Evolutionary conservation across 2,113 vertebrate species (phyloP).

Genomic region (Laticauda colubrina): DNA sequence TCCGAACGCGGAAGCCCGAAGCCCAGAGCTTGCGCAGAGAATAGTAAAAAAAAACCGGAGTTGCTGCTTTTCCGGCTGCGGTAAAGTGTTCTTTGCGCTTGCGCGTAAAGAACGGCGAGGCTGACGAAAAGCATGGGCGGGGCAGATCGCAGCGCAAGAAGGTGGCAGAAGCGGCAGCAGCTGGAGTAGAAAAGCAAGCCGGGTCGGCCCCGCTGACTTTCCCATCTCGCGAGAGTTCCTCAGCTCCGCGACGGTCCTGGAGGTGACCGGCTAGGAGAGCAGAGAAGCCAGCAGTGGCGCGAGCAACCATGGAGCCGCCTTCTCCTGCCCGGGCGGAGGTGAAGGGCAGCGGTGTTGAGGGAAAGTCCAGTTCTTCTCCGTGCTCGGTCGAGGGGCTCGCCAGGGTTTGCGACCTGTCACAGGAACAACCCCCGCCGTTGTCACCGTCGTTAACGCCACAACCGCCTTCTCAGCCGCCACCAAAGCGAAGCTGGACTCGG

Average conservation of each 20-base stretch:
- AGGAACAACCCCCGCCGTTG: not conserved
- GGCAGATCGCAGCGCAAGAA: not conserved
- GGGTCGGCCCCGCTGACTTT: conserved; percentile 34
- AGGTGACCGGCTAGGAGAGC: conserved; percentile 64
- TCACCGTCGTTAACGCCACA: not conserved
- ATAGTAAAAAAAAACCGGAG: not conserved
- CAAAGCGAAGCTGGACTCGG: conserved; percentile 64
- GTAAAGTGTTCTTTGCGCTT: conserved; percentile 13
- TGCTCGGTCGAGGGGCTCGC: conserved; percentile 65
- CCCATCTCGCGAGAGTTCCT: conserved; percentile 67
- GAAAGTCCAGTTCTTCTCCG: not conserved
- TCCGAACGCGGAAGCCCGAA: conserved; percentile 48
- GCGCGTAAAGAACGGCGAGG: conserved; percentile 26
- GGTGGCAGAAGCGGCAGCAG: not conserved
- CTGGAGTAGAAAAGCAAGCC: not conserved
- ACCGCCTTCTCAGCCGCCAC: conserved; percentile 29
- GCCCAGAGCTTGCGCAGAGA: conserved; percentile 19
- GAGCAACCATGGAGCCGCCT: conserved; percentile 35
- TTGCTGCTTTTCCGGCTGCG: conserved; percentile 47
- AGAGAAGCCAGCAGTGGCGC: conserved; percentile 47
- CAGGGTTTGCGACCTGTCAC: conserved; percentile 68
- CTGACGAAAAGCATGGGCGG: conserved; percentile 18
- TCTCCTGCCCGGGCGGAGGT: conserved; percentile 38
- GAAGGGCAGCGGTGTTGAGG: conserved; percentile 36
- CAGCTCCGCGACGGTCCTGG: conserved; percentile 64